phyloP scores from a whole-genome alignment of 2,888 invertebrate genomes.

The Heliconius hortense region DNA sequence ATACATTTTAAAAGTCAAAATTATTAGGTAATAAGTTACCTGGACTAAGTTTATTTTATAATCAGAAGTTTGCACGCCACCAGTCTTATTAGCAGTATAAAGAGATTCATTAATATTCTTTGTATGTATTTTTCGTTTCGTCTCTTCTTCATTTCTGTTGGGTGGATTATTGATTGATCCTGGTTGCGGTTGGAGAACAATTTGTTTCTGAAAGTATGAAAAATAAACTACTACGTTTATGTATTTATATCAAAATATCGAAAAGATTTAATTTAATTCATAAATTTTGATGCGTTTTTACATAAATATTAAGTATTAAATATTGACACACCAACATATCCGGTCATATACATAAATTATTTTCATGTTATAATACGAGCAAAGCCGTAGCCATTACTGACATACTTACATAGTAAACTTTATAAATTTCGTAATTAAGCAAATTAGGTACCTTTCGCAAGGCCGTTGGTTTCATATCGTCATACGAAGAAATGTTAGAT shows the following conservation, averaged over 20 bases:
- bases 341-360: conserved; percentile 16
- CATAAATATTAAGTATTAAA: conserved; percentile 1
- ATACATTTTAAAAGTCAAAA: conserved; percentile 45
- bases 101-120: conserved; percentile 14
- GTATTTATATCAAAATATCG: not conserved
- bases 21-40: not conserved
- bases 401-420: conserved; percentile 22
- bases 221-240: no score
- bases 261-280: not conserved
- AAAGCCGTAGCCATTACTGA: conserved; percentile 20
- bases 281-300: not conserved
- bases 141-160: not conserved
- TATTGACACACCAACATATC: not conserved
- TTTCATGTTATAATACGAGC: conserved; percentile 17
- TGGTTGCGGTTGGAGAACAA: not conserved
- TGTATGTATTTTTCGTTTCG: not conserved
- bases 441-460: conserved; percentile 26
- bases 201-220: not conserved
- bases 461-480: conserved; percentile 15
- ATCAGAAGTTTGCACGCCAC: conserved; percentile 61
- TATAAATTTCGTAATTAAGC: conserved; percentile 23
- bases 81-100: conserved; percentile 34
- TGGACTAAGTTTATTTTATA: conserved; percentile 59
- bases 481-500: conserved; percentile 12
- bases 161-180: not conserved